Evolutionary conservation across 1,140 invertebrate genomes (phyloP), one percentile per base, ranked within the genome.

Genomic region (Lepidurus couesii): DNA sequence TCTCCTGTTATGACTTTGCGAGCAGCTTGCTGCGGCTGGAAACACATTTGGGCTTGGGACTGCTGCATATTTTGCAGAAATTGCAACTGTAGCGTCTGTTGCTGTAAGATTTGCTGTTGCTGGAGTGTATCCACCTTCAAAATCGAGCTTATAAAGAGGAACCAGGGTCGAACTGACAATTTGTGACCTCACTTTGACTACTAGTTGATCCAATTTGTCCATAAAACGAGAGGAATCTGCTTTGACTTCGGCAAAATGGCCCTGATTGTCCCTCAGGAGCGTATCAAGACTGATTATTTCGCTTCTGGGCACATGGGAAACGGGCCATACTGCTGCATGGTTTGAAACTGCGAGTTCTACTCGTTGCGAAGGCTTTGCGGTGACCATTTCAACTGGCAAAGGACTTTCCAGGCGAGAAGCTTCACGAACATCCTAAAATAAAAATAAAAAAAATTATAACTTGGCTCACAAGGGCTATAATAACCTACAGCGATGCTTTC

Each of bases 1-100:
- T 7, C 13, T 65, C 21, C 16, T 7, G 9, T 13, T 65, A 7
- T n/a, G 16, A n/a, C 53, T 7, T 7, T 21, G 53, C 4, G 16
- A 1, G 8, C 53, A n/a, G 53, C 8, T n/a, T 21, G 7, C n/a
- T 16, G 9, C 13, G 16, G 9, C 13, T 65, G 53, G 2, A 34
- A 34, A 34, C 34, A 65, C 6, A 7, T 65, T 65, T 7, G 7
- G 53, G 13, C 53, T 65, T 65, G 53, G 4, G 9, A 13, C 21
- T 65, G 53, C 21, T 65, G 53, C 53, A 65, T 65, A 65, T 21
- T 13, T 16, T 65, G 53, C 13, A 65, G 21, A 16, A 65, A 65
- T n/a, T 65, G 53, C 53, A 65, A 65, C 53, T 65, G 53, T 5
- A 65, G 53, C 9, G 53, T 65, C 53, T 65, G 53, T 65, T 65